Evolutionary conservation across 37 sponge, comb jelly and placozoan species (phyloP), one percentile per base, ranked within the genome.

Genomic region (Oopsacas minuta): DNA sequence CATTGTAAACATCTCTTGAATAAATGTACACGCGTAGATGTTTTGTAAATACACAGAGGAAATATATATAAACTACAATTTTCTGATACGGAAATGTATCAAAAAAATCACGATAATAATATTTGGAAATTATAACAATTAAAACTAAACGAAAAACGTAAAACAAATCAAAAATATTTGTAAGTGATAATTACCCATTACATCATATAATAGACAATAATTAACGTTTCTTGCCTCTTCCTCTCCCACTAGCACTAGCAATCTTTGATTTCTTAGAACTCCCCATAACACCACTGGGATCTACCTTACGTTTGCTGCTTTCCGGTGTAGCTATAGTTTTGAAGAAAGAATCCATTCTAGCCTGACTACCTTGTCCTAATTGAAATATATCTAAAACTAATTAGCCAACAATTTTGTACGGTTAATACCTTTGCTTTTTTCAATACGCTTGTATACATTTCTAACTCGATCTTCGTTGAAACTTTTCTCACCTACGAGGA

Each of bases 391-490:
- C 49, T 17, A 15, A 42, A n/a, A n/a, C n/a, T n/a, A n/a, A n/a
- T n/a, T n/a, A n/a, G n/a, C n/a, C n/a, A n/a, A n/a, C n/a, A n/a
- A n/a, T n/a, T n/a, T n/a, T n/a, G n/a, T n/a, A n/a, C n/a, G 28
- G 28, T 3, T 61, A 3, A 10, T 61, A 61, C 90, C 85, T 52
- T 86, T 90, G 83, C 91, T 87, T 52, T 93, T 95, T 15, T 75
- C 25, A 0, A 98, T 86, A 37, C 92, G 94, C 83, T 90, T 92
- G 3, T 88, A 88, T 37, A 92, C 99, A 88, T 88, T 92, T 28
- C 92, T 81, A 53, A 98, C 87, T 49, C 99, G 52, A 23, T 98
- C 99, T 84, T 94, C 95, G 86, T 94, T 89, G 83, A 97, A 97
- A 32, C 92, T 91, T 85, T 97, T 97, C 82, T 94, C 94, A 52